These are phyloP conservation scores for Rissa tridactyla DNA, from an alignment of 2,113 vertebrate genomes.

Conservation along the genomic window DNA sequence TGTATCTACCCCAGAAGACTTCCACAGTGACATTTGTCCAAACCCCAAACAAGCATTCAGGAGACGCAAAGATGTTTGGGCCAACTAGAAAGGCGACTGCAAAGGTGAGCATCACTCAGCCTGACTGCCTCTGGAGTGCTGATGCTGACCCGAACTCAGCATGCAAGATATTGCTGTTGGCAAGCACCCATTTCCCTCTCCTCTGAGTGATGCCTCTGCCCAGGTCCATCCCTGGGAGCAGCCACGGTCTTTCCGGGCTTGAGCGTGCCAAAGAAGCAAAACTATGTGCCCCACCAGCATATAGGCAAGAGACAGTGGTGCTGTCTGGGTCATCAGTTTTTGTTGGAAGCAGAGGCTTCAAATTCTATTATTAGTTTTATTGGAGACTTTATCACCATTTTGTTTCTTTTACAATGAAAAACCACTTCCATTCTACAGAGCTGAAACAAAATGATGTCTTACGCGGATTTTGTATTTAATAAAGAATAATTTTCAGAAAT, in stretches of 20 bases:
- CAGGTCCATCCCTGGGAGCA: neutral
- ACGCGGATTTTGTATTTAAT: neutral
- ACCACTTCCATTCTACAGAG: neutral
- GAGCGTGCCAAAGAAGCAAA: neutral
- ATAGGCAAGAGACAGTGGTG: no score
- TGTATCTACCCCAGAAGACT: neutral
- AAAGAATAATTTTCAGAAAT: neutral
- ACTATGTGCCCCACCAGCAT: fast-evolving
- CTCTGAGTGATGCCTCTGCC: neutral
- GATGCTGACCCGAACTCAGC: neutral
- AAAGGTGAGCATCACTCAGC: neutral
- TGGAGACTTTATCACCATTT: neutral
- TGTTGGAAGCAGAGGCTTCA: neutral
- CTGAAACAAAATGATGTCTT: neutral
- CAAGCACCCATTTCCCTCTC: neutral
- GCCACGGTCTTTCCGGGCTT: neutral
- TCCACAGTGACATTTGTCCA: neutral
- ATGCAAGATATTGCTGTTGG: fast-evolving
- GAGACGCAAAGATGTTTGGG: neutral
- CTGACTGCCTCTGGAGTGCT: neutral
- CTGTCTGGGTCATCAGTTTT: neutral
- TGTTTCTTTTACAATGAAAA: neutral
- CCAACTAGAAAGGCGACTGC: neutral
- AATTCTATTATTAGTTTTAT: neutral
- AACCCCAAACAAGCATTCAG: neutral